These are phyloP conservation scores for Hydropotes inermis DNA, from an alignment of 2,113 vertebrate genomes.

Conservation along the genomic window DNA sequence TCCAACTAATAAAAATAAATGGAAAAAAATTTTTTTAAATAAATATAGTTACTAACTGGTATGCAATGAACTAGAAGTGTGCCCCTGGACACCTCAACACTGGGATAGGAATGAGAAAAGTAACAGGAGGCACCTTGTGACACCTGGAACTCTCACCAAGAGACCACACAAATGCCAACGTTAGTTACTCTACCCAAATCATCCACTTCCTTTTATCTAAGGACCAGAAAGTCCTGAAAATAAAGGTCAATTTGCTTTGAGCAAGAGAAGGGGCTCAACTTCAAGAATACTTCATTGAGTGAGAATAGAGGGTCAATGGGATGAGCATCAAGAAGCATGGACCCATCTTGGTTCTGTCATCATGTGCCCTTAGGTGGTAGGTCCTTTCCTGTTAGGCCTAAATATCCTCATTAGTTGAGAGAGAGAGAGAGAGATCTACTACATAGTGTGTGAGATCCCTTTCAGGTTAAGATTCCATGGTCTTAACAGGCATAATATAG, in stretches of 20 bases:
- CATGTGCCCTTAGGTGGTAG: background rate
- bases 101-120: slow-evolving; percentile 13
- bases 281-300: background rate
- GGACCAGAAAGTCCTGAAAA: background rate
- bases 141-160: background rate
- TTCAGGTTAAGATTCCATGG: background rate
- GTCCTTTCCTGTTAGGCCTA: background rate
- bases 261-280: background rate
- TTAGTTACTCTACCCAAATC: slow-evolving; percentile 15
- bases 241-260: background rate
- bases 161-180: background rate
- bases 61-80: slow-evolving; percentile 10
- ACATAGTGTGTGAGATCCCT: background rate
- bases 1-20: too few species aligned
- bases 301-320: background rate
- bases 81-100: background rate
- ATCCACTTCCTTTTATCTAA: slow-evolving; percentile 17
- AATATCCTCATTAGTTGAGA: background rate
- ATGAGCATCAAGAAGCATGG: background rate
- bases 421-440: background rate
- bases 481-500: background rate
- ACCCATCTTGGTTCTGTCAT: background rate
- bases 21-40: too few species aligned
- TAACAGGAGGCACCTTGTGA: background rate
- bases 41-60: background rate